phyloP scores from a whole-genome alignment of 1,140 invertebrate genomes.

The Limonius californicus region DNA sequence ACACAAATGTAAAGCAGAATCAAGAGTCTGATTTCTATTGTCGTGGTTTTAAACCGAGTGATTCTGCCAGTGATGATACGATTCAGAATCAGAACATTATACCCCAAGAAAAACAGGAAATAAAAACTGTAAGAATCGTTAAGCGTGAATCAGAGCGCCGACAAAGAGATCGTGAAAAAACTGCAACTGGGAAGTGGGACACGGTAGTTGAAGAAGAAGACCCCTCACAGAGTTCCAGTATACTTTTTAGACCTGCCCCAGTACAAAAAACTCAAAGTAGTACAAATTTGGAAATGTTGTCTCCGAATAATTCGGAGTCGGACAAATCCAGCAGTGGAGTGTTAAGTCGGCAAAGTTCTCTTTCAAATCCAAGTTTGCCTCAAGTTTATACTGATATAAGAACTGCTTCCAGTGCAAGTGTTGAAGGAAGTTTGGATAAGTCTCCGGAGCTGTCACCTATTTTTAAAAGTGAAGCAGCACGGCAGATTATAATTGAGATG shows the following conservation, averaged over 20 bases:
- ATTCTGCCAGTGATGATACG: slow-evolving; percentile 39
- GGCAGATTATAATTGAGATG: slow-evolving; percentile 81
- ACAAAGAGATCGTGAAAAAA: slow-evolving; percentile 63
- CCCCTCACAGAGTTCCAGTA: slow-evolving; percentile 35
- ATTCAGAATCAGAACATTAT: slow-evolving; percentile 29
- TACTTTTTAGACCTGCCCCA: slow-evolving; percentile 32
- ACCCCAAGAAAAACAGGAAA: slow-evolving; percentile 76
- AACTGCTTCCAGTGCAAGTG: slow-evolving; percentile 23
- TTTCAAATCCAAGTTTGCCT: slow-evolving; percentile 34
- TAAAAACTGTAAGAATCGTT: slow-evolving; percentile 90
- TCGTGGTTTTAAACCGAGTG: slow-evolving; percentile 32
- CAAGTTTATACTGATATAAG: slow-evolving; percentile 23
- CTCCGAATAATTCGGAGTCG: slow-evolving; percentile 8
- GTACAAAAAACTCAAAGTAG: slow-evolving; percentile 34
- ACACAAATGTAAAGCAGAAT: slow-evolving; percentile 35
- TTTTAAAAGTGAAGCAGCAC: slow-evolving; percentile 80
- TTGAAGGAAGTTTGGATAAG: slow-evolving; percentile 26
- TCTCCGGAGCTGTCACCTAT: slow-evolving; percentile 55
- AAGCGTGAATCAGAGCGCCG: slow-evolving; percentile 85
- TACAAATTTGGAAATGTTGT: slow-evolving; percentile 20
- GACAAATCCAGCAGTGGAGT: slow-evolving; percentile 22
- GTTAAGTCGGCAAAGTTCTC: slow-evolving; percentile 26
- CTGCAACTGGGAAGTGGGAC: slow-evolving; percentile 40
- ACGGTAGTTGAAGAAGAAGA: slow-evolving; percentile 40
- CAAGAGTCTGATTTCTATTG: slow-evolving; percentile 30